Conservation (phyloP, 2,888 invertebrate genomes). For the Aphodius sticticus region DNA sequence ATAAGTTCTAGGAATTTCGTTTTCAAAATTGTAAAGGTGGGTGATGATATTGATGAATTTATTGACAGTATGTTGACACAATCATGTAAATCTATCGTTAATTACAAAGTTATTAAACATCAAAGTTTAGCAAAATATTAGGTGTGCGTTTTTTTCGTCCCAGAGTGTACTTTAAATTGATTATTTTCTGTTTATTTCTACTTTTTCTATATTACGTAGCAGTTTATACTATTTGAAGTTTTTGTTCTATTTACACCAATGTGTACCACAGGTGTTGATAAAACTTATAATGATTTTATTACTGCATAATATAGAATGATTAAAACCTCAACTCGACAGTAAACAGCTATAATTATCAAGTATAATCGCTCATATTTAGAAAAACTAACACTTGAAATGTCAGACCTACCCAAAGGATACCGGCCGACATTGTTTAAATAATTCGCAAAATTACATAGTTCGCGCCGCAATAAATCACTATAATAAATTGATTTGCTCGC, state of each 20-base stretch:
- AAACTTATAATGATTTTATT: background rate
- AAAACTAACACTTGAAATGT: background rate
- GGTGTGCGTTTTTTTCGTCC: too few relatives aligned
- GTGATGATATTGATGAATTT: too few relatives aligned
- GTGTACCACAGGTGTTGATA: background rate
- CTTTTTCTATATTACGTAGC: too few relatives aligned
- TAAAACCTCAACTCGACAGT: background rate
- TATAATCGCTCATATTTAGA: background rate
- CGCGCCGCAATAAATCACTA: background rate
- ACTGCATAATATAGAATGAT: background rate
- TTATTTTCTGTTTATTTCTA: too few relatives aligned
- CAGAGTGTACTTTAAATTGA: too few relatives aligned
- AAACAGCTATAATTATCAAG: background rate
- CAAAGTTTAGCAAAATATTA: too few relatives aligned
- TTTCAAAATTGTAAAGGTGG: too few relatives aligned
- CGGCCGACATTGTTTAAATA: background rate
- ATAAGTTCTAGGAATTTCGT: too few relatives aligned
- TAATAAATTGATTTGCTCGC: background rate
- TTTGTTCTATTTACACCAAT: background rate
- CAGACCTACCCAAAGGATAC: background rate
- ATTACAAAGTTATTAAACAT: too few relatives aligned
- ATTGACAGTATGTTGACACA: too few relatives aligned
- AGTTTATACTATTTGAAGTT: too few relatives aligned
- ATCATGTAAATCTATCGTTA: too few relatives aligned
- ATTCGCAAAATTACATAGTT: slow-evolving; percentile 4